Conservation (phyloP, 2,113 vertebrate species). For the Colossoma macropomum region DNA sequence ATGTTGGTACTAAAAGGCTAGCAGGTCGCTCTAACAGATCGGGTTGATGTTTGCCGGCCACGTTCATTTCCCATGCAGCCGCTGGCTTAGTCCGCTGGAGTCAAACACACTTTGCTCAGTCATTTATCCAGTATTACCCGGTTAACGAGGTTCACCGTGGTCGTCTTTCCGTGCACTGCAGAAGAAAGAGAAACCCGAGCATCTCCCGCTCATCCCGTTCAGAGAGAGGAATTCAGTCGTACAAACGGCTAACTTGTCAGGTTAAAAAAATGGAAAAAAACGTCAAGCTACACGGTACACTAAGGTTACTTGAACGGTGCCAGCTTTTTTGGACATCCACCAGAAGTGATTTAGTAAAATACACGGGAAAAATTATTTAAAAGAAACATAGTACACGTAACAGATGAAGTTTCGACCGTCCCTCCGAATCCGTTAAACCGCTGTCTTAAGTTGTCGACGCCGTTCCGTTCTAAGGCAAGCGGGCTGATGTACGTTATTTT, state of each 20-base stretch:
- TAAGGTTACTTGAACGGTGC: neutral
- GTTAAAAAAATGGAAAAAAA: neutral
- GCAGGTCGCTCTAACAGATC: slow-evolving; percentile 83
- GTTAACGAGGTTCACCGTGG: slow-evolving; percentile 54
- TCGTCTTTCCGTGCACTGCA: slow-evolving; percentile 32
- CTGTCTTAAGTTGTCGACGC: slow-evolving; percentile 41
- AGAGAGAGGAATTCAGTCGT: slow-evolving; percentile 21
- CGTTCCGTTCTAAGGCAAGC: slow-evolving; percentile 40
- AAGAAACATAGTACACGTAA: neutral
- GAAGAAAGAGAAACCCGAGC: slow-evolving; percentile 40
- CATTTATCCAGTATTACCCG: slow-evolving; percentile 68
- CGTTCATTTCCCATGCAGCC: slow-evolving; percentile 87
- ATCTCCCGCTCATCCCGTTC: slow-evolving; percentile 42
- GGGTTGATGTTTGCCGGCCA: slow-evolving; percentile 80
- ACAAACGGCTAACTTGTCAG: neutral
- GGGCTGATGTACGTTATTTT: slow-evolving; percentile 18
- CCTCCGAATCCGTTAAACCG: slow-evolving; percentile 4
- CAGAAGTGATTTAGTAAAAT: neutral
- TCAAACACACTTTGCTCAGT: slow-evolving; percentile 73
- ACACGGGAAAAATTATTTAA: neutral
- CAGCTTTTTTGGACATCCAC: slow-evolving; percentile 1
- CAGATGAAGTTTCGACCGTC: neutral
- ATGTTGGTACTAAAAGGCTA: slow-evolving; percentile 83
- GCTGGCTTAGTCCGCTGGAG: slow-evolving; percentile 72
- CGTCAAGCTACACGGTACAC: neutral